Base-by-base conservation (phyloP, 2,113 vertebrate genomes). In the Phocoena phocoena region DNA sequence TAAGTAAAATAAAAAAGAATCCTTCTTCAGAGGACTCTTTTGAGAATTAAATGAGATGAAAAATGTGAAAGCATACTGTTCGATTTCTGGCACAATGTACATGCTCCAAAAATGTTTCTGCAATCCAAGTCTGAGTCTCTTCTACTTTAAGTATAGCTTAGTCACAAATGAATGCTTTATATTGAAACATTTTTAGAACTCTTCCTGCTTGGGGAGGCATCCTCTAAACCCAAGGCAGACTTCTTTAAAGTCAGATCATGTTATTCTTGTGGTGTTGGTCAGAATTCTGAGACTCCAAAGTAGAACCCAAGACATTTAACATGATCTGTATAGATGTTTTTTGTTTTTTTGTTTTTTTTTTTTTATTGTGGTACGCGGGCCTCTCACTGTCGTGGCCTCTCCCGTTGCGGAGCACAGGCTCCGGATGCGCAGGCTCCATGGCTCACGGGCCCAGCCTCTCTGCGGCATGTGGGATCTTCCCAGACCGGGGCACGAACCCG, bases 161-260 rank as follows among this genome's bases (percentile, higher is more conserved):
- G 76, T 76, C 55, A 95, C 53, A 93, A 33, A n/a, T 77, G 41
- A 60, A 82, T 76, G 28, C 82, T 55, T 76, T 77, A 47, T n/a
- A 81, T 0, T 77, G 65, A 95, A 70, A 55, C 9, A 20, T 41
- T 62, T 81, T 85, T 77, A 71, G 62, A 95, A 60, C 11, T 31
- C 4, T 26, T 92, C 70, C 38, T 95, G 41, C 31, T 50, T 58
- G 33, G 31, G 25, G 58, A 93, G n/a, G 23, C 18, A 53, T 38
- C 36, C 92, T 84, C 7, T 65, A 84, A 87, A 95, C 7, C 25
- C 76, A 77, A 81, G 47, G 47, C 36, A 63, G n/a, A 50, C 62
- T 90, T 92, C 70, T 93, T 92, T 86, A 84, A 96, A 96, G 36
- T 96, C 80, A 50, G 13, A 41, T 86, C 63, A 26, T 95, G 74